Evolutionary conservation across 2,113 vertebrate genomes (phyloP).

Genomic region (Cynocephalus volans): DNA sequence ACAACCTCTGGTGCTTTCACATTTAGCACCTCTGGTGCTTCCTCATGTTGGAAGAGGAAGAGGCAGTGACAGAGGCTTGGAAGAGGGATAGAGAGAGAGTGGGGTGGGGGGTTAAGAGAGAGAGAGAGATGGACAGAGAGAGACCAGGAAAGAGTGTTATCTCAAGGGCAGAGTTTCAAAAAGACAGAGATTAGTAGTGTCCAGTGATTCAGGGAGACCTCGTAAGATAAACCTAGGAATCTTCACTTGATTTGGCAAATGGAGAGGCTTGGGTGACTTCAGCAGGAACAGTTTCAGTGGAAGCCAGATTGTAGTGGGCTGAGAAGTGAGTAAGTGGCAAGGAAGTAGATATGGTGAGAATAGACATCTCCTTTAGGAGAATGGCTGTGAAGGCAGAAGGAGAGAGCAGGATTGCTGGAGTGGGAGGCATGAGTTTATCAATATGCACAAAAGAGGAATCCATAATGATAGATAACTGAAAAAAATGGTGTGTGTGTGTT

Average conservation of each 20-base stretch:
- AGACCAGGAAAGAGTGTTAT: background rate
- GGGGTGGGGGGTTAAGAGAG: no score
- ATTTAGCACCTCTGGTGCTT: background rate
- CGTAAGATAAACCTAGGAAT: background rate
- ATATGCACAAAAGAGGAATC: constrained; percentile 1
- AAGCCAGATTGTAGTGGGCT: constrained; percentile 72
- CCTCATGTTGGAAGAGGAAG: constrained; percentile 18
- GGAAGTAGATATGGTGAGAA: constrained; percentile 39
- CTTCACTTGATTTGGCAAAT: constrained; percentile 6
- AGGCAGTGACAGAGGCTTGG: background rate
- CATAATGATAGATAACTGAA: constrained; percentile 6
- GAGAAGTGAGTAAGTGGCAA: constrained; percentile 56
- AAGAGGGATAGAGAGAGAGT: background rate
- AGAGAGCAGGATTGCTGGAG: background rate
- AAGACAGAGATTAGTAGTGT: background rate
- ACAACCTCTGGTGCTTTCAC: background rate
- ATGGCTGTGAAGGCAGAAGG: constrained; percentile 60
- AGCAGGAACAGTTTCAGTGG: constrained; percentile 25
- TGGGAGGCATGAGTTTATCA: constrained; percentile 25
- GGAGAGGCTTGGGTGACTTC: background rate
- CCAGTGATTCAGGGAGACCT: background rate
- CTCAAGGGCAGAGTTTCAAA: background rate
- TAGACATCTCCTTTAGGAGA: background rate
- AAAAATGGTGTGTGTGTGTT: background rate
- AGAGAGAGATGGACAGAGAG: background rate